Evolutionary conservation across 2,888 invertebrate species (phyloP).

Genomic region (Patella caerulea): DNA sequence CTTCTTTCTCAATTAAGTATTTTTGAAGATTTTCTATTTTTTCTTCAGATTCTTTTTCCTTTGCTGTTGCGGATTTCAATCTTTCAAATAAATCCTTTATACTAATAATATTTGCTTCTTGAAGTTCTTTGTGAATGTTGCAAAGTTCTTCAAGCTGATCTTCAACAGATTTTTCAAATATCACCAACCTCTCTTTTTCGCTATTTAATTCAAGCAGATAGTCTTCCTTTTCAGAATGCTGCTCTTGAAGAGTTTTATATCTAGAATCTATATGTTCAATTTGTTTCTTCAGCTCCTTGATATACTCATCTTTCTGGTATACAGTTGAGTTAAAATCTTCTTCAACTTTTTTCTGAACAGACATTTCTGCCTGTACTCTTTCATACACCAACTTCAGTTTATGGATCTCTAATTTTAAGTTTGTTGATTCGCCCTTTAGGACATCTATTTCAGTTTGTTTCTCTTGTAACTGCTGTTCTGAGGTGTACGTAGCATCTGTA

Average conservation of each 20-base stretch:
- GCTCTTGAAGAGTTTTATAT: slow-evolving; percentile 16
- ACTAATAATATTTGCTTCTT: background rate
- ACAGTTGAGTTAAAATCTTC: background rate
- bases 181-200: slow-evolving; percentile 19
- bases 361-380: slow-evolving; percentile 35
- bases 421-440: slow-evolving; percentile 30
- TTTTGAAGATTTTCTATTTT: slow-evolving; percentile 24
- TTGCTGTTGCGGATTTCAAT: background rate
- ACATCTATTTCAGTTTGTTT: slow-evolving; percentile 32
- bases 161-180: background rate
- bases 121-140: background rate
- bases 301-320: slow-evolving; percentile 25
- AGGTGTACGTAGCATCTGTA: slow-evolving; percentile 36
- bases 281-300: slow-evolving; percentile 23
- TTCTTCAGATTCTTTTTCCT: slow-evolving; percentile 19
- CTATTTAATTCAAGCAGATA: slow-evolving; percentile 3
- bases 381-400: slow-evolving; percentile 19
- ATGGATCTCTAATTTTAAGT: slow-evolving; percentile 4
- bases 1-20: slow-evolving; percentile 31
- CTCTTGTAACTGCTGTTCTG: slow-evolving; percentile 34
- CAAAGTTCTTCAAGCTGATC: background rate
- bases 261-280: slow-evolving; percentile 26
- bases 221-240: slow-evolving; percentile 24
- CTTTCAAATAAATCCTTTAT: background rate
- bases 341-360: slow-evolving; percentile 1